A percentile compares a stretch with the other conserved stretches of the same genome.
Evolutionary conservation across 2,113 vertebrate genomes (phyloP).

Genomic region (Apistogramma diplotaenia): DNA sequence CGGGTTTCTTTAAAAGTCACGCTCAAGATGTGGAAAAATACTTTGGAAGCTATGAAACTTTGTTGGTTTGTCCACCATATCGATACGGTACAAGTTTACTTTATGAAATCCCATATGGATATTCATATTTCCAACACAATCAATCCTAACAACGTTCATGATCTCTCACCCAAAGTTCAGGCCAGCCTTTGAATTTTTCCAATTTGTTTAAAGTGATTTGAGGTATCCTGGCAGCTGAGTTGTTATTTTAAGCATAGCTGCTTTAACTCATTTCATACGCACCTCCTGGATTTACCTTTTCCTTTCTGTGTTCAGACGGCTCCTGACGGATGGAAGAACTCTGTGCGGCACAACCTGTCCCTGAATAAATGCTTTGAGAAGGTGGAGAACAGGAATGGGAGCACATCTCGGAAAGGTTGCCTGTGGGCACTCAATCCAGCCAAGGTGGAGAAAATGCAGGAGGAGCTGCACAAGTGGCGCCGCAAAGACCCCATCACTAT

Average conservation of each 20-base stretch:
- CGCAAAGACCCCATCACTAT: constrained; percentile 92
- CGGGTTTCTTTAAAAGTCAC: not conserved
- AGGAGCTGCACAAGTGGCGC: constrained; percentile 97
- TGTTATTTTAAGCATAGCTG: not conserved
- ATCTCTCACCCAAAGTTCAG: not conserved
- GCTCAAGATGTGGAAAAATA: not conserved
- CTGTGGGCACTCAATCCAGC: constrained; percentile 94
- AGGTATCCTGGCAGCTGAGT: not conserved
- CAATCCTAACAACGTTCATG: not conserved
- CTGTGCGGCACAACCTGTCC: constrained; percentile 96
- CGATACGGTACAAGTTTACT: too few relatives aligned
- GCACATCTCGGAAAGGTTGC: constrained; percentile 91
- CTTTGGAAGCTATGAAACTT: not conserved
- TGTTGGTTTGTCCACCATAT: too few relatives aligned
- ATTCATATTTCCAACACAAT: not conserved
- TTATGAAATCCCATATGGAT: not conserved
- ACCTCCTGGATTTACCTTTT: not conserved
- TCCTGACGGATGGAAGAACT: constrained; percentile 99
- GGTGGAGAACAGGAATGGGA: constrained; percentile 91
- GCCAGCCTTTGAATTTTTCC: not conserved
- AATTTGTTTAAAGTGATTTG: not conserved
- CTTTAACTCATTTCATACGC: not conserved
- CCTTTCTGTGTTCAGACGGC: constrained; percentile 81
- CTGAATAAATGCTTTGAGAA: constrained; percentile 99
- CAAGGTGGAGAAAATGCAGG: constrained; percentile 98